Evolutionary conservation across 2,113 vertebrate species (phyloP), one percentile per base, ranked within the genome.

Genomic region (Polypterus senegalus): DNA sequence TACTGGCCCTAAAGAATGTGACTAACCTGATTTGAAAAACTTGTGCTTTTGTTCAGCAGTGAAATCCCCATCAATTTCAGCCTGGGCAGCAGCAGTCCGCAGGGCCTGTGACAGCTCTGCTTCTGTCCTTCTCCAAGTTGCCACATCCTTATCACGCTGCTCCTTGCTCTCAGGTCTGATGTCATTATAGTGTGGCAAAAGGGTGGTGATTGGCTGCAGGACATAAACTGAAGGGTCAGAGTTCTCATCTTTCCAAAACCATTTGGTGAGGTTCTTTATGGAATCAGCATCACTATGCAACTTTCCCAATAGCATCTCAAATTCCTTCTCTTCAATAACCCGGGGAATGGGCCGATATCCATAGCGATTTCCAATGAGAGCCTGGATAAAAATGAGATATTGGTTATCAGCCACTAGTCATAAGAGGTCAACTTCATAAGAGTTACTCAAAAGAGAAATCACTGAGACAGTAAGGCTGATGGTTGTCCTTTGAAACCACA

Each of bases 291-390:
- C 74, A 52, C 72, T 58, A 1, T 66, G 64, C 4, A 88, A 68
- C 70, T 81, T 86, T 62, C 80, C 74, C 54, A 74, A 61, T 54
- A 91, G 69, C 0, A 74, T 67, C 6, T 90, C 77, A 65, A 88
- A 92, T 51, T 83, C 85, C 54, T 77, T 73, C 61, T 85, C 83
- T 0, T 70, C 65, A 2, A 90, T 74, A 58, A 77, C 54, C 0
- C 5, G 64, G 27, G 89, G 90, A 47, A 86, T 51, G 0, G 76
- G 61, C 0, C 85, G 74, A 55, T 78, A 79, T 1, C 89, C 83
- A 0, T 89, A 91, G n/a, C 74, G 74, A 73, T 83, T 78, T 46
- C 91, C 88, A 48, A 94, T 64, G 10, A 92, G 77, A 45, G 80
- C 89, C 91, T 93, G 68, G 5, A 9, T 7, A 8, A 49, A 63